A percentile compares a stretch with the other conserved stretches of the same genome.
Evolutionary conservation across 2,888 invertebrate genomes (phyloP).

Genomic region (Acanthosepion pharaonis): DNA sequence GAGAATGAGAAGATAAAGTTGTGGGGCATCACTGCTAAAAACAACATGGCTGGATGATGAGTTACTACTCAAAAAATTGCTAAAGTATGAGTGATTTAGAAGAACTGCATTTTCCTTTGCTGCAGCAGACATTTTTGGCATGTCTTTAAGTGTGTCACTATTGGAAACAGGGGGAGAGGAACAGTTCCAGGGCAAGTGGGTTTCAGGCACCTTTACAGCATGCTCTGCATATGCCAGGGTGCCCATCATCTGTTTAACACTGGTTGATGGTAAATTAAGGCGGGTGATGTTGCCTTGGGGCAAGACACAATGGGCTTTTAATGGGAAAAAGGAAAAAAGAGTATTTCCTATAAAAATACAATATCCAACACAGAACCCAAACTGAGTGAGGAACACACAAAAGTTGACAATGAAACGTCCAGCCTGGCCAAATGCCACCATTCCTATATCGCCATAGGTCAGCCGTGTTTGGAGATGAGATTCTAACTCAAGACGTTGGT

Average conservation of each 20-base stretch:
- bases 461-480: slow-evolving; percentile 59
- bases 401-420: slow-evolving; percentile 68
- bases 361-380: slow-evolving; percentile 70
- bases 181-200: background rate
- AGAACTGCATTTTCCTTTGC: background rate
- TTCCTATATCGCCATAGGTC: slow-evolving; percentile 72
- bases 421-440: slow-evolving; percentile 62
- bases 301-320: slow-evolving; percentile 48
- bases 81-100: background rate
- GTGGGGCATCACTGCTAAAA: slow-evolving; percentile 57
- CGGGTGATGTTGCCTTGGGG: background rate
- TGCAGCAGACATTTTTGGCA: background rate
- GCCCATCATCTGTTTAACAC: background rate
- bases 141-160: background rate
- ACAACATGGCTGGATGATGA: background rate
- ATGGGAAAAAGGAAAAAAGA: slow-evolving; percentile 65
- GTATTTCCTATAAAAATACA: slow-evolving; percentile 73
- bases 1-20: slow-evolving; percentile 65
- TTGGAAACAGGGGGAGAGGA: background rate
- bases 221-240: background rate
- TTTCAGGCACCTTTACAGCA: background rate
- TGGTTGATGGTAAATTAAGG: background rate
- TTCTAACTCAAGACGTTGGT: slow-evolving; percentile 49
- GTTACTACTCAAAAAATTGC: background rate
- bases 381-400: slow-evolving; percentile 70